Base-by-base conservation (phyloP, 2,113 vertebrate genomes). In the Dipodomys merriami region DNA sequence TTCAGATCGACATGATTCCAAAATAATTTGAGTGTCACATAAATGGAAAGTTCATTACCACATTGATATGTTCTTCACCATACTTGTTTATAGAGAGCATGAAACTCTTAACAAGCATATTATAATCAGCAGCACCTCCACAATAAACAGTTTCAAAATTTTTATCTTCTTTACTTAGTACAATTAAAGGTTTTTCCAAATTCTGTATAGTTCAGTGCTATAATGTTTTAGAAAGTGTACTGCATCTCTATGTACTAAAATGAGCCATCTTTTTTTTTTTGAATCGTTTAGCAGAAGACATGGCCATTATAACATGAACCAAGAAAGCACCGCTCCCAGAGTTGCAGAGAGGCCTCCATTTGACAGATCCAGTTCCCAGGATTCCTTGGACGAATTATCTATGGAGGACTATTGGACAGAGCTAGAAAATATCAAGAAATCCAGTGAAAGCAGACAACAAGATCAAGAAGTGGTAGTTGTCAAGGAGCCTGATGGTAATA, bases 371-470 rank as follows among this genome's bases (percentile, higher is more conserved):
- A 97, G 88, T 96, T 99, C 99, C 33, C 98, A 99, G 98, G 99
- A 99, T 97, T 99, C 99, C 25, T 97, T 99, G 98, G 99, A 99
- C 87, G 99, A 99, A 92, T 91, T 99, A 23, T 98, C 98, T 74
- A 98, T 99, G 98, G 98, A 99, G 64, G 99, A 99, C 95, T 99
- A 99, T 86, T 99, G 98, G 98, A 99, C 96, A 67, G 99, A 99
- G 97, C 88, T 99, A 91, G 98, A 99, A 98, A 98, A 99, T 76
- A 99, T 99, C 96, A 98, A 98, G 79, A 97, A 98, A 97, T 99
- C 95, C 91, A 97, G 86, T 97, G 97, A 98, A 96, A 97, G 96
- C 94, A 98, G 98, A 85, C 97, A 98, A 0, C 98, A 98, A 68
- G 96, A 97, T 49, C 98, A 96, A 92, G 98, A 99, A 72, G 98